Percentiles rank a stretch among this genome's conserved stretches.
Evolutionary conservation across 2,888 invertebrate species (phyloP).

Genomic region (Drosophila mayaguana): DNA sequence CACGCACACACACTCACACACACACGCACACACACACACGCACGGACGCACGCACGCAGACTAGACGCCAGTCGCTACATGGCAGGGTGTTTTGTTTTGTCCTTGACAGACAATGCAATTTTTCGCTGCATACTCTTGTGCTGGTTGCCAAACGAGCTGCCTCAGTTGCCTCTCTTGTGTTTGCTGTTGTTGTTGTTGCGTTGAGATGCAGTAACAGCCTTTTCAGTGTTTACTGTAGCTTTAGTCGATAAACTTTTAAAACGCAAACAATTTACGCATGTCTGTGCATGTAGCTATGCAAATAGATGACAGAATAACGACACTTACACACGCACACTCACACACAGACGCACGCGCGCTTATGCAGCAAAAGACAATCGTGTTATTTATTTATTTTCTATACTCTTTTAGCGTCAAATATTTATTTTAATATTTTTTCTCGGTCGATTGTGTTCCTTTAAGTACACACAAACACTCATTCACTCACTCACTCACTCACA

Average conservation of each 20-base stretch:
- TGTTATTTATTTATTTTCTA: conserved; percentile 10
- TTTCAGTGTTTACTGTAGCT: conserved; percentile 14
- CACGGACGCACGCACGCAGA: conserved; percentile 18
- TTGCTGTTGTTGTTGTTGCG: background rate
- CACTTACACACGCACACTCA: background rate
- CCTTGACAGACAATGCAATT: conserved; percentile 81
- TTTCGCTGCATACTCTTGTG: conserved; percentile 69
- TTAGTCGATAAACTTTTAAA: conserved; percentile 25
- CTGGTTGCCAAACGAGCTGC: conserved; percentile 12
- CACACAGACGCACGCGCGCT: conserved; percentile 3
- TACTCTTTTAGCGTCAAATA: background rate
- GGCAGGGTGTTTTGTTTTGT: conserved; percentile 74
- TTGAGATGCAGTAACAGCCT: background rate
- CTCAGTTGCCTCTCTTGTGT: background rate
- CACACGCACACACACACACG: conserved; percentile 18
- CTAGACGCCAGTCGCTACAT: conserved; percentile 43
- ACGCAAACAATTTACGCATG: conserved; percentile 12
- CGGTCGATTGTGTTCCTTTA: conserved; percentile 3
- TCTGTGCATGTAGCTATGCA: conserved; percentile 18
- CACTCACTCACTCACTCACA: conserved; percentile 5
- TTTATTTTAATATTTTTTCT: conserved; percentile 13
- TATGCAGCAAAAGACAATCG: conserved; percentile 3
- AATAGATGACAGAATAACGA: conserved; percentile 43
- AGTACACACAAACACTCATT: background rate
- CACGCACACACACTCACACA: conserved; percentile 14